Base-by-base conservation (phyloP, 2,113 vertebrate species). In the Chloroceryle aenea region DNA sequence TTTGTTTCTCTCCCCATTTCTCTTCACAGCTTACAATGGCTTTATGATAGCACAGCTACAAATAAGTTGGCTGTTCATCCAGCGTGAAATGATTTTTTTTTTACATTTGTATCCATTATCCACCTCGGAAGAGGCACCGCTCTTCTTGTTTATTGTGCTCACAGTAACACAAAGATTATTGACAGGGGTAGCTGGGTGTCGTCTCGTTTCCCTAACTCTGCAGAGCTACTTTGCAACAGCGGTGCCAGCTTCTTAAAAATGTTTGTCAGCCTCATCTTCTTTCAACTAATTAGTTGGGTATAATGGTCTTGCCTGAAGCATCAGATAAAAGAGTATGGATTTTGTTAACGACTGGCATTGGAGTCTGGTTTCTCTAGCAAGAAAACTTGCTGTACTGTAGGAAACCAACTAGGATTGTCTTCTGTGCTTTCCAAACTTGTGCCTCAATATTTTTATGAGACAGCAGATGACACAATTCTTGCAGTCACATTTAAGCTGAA, bases 81-180 rank as follows among this genome's bases (percentile, higher is more conserved):
- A 67, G 55, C 27, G 30, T 97, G 97, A 97, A 97, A 97, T 95
- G 77, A 91, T 67, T 80, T 67, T 79, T 17, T 56, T 77, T 71
- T 79, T 19, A 25, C 66, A 93, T 89, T 87, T 53, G 68, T 50
- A 4, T 56, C 87, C 81, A 91, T 93, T 96, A 85, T 89, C 63
- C 32, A 59, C 56, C 26, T 42, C 34, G 87, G 71, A 38, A 91
- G 61, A 74, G 52, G 55, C 20, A 23, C 40, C 4, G 15, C 77
- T 94, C 23, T 5, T 64, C 32, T 48, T 78, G 87, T 52, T 87
- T 53, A 18, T 61, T 40, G 61, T 66, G 72, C 52, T 93, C 16
- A 78, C 88, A 93, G 76, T 17, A 20, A 25, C 83, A 59, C 34
- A 10, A 1, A 36, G 20, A 47, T 19, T 53, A 43, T 4, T 40